These are phyloP conservation scores for Stylophora pistillata DNA, from an alignment of 64 coral and sea anemone species.

Conservation along the genomic window DNA sequence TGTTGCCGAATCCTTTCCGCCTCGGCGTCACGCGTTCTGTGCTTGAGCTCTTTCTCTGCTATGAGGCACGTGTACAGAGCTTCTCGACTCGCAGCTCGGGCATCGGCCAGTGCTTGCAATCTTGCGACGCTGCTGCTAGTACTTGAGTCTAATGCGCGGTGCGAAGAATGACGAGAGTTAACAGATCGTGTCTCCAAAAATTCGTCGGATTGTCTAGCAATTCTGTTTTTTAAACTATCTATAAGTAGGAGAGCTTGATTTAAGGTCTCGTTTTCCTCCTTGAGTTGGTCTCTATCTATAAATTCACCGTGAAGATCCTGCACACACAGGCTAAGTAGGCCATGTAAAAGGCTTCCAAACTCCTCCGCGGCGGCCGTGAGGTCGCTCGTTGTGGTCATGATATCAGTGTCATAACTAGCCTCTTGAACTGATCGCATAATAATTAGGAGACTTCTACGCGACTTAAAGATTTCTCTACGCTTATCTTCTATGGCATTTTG, in stretches of 20 bases:
- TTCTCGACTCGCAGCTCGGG: constrained; percentile 14
- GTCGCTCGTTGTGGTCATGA: neutral
- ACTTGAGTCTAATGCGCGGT: neutral
- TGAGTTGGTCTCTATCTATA: constrained; percentile 1
- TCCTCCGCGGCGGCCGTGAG: neutral
- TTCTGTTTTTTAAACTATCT: neutral
- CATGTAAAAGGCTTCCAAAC: neutral
- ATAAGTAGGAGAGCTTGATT: constrained; percentile 8
- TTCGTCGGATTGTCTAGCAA: constrained; percentile 37
- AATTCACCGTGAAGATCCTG: neutral
- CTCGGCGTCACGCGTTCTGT: constrained; percentile 31
- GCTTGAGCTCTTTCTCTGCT: constrained; percentile 39
- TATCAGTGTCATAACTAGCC: constrained; percentile 3
- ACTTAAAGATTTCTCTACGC: neutral
- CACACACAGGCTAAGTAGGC: too few relatives aligned
- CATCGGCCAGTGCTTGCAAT: constrained; percentile 34
- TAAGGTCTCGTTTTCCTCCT: neutral
- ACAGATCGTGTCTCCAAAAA: constrained; percentile 20
- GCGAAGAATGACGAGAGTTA: neutral
- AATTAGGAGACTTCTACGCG: constrained; percentile 10
- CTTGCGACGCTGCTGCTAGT: neutral
- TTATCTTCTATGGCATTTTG: constrained; percentile 22
- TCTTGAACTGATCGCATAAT: too few relatives aligned
- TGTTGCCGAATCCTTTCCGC: neutral
- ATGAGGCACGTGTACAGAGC: constrained; percentile 27